Evolutionary conservation across 1,140 invertebrate species (phyloP).

Genomic region (Eumeta japonica): DNA sequence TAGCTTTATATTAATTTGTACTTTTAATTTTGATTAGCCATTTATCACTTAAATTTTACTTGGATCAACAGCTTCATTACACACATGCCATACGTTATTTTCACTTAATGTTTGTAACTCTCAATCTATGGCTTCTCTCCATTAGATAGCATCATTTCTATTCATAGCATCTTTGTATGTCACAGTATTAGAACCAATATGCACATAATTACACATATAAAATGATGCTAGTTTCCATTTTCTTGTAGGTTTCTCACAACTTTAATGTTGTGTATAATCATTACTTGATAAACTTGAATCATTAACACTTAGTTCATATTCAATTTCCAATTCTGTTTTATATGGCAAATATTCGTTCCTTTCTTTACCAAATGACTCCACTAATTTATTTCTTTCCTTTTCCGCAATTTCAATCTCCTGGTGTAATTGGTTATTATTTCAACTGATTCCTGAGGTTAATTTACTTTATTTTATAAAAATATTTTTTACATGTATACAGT

Average conservation of each 20-base stretch:
- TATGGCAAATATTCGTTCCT: too few species aligned
- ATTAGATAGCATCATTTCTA: not conserved
- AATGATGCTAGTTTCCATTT: too few species aligned
- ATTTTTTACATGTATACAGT: conserved; percentile 15
- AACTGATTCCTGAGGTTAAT: not conserved
- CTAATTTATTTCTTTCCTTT: too few species aligned
- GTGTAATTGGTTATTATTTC: not conserved
- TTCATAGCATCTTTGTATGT: conserved; percentile 1
- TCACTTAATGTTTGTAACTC: conserved; percentile 4
- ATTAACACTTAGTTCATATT: too few species aligned
- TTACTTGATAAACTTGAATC: too few species aligned
- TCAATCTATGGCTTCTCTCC: conserved; percentile 3
- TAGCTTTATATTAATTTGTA: conserved; percentile 17
- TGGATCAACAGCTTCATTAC: not conserved
- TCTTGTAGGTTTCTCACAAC: too few species aligned
- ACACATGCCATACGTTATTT: conserved; percentile 3
- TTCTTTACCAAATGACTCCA: too few species aligned
- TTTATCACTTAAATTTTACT: conserved; percentile 9
- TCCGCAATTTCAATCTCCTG: too few species aligned
- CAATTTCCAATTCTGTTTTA: too few species aligned
- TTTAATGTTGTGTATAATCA: too few species aligned
- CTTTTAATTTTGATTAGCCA: conserved; percentile 20
- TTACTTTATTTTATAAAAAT: conserved; percentile 13
- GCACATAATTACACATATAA: too few species aligned
- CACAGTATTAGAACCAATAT: too few species aligned